Evolutionary conservation across 2,113 vertebrate genomes (phyloP).

Genomic region (Ctenodactylus gundi): DNA sequence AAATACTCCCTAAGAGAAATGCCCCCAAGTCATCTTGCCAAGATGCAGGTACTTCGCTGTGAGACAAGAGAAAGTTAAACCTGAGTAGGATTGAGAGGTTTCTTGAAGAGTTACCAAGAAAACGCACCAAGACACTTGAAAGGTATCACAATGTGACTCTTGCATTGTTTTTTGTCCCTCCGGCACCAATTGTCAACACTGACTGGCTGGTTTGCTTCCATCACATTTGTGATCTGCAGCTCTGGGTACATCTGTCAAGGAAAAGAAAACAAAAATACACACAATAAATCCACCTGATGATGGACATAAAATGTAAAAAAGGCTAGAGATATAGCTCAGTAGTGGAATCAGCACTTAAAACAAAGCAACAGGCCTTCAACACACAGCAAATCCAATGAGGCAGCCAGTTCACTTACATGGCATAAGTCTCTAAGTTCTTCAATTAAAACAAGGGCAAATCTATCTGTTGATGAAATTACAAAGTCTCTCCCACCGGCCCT

Average conservation of each 20-base stretch:
- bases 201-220: slow-evolving; percentile 94
- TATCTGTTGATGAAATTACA: not conserved
- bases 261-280: not conserved
- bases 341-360: not conserved
- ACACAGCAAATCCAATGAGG: not conserved
- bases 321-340: too few relatives aligned
- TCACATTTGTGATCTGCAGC: slow-evolving; percentile 96
- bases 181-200: slow-evolving; percentile 96
- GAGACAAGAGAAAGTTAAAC: not conserved
- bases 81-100: not conserved
- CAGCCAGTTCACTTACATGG: not conserved
- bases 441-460: not conserved
- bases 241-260: slow-evolving; percentile 93
- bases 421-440: not conserved
- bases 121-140: slow-evolving; percentile 97
- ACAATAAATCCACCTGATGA: not conserved
- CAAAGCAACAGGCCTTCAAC: not conserved
- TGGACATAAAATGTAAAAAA: too few relatives aligned
- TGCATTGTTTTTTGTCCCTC: slow-evolving; percentile 94
- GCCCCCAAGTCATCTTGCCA: not conserved
- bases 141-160: slow-evolving; percentile 93
- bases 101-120: not conserved
- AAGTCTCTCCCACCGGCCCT: not conserved
- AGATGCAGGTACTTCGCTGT: not conserved
- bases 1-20: not conserved